phyloP scores from a whole-genome alignment of 2,113 vertebrate species.

The Brachionichthys hirsutus region DNA sequence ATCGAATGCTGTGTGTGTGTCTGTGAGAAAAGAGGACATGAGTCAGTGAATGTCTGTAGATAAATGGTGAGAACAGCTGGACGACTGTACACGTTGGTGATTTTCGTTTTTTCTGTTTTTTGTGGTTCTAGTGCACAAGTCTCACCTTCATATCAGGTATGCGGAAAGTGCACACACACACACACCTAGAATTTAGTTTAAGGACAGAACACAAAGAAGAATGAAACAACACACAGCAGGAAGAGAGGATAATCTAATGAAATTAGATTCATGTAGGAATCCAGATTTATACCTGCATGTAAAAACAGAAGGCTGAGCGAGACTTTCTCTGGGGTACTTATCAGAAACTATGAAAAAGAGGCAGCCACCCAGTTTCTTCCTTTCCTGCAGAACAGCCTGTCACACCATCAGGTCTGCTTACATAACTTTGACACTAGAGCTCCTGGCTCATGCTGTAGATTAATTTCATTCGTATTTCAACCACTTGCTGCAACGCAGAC shows the following conservation, averaged over 20 bases:
- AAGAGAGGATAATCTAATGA: no score
- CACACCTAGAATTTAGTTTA: slow-evolving; percentile 1
- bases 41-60: slow-evolving; percentile 14
- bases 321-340: background rate
- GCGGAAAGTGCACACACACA: slow-evolving; percentile 1
- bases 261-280: no score
- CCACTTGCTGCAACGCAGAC: background rate
- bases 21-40: background rate
- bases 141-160: slow-evolving; percentile 6
- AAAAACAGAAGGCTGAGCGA: background rate
- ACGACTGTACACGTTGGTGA: slow-evolving; percentile 28
- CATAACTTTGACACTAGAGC: slow-evolving; percentile 36
- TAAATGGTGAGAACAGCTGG: slow-evolving; percentile 23
- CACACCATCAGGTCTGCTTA: slow-evolving; percentile 22
- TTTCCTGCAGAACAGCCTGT: slow-evolving; percentile 7
- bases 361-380: slow-evolving; percentile 15
- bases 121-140: background rate
- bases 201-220: slow-evolving; percentile 7
- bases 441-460: background rate
- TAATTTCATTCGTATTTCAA: background rate
- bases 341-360: slow-evolving; percentile 15
- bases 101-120: slow-evolving; percentile 23
- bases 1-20: slow-evolving; percentile 26
- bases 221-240: background rate
- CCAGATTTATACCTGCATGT: no score